Base-by-base conservation (phyloP, 1,140 invertebrate species). In the Drosophila auraria region DNA sequence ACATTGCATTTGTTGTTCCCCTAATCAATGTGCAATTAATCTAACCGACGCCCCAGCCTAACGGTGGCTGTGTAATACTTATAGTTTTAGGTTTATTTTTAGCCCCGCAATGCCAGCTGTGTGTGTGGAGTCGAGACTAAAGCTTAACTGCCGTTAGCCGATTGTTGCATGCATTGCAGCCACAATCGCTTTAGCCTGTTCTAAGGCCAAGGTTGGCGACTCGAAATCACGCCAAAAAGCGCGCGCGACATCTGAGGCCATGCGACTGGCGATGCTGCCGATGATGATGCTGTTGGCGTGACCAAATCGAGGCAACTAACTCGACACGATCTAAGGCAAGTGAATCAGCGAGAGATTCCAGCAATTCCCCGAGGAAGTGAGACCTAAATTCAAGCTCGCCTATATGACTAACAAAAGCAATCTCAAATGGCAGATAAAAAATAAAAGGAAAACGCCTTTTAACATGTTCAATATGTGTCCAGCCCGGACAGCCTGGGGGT, bases 11-110 rank as follows among this genome's bases (percentile, higher is more conserved):
- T 81, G 84, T 56, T 56, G 33, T 56, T 33, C 71, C 73, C 75
- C 66, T 89, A 87, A 87, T 87, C 84, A 84, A 75, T 69, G 62
- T 89, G 84, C 84, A 89, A 87, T 87, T 87, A 87, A 89, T 89
- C 84, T 89, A 78, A 74, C 80, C 70, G 83, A 66, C 73, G 65
- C 66, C 83, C 49, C 76, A 87, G 57, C 51, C 65, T 89, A 87
- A 87, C 84, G 80, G 83, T 68, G 73, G 72, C 64, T 73, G 64
- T 68, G 33, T 36, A 50, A 70, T 83, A 77, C 63, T 61, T 69
- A 36, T 78, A 62, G 65, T 30, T 60, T 58, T 63, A 27, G 42
- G 72, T 87, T 81, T 87, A 89, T 84, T 87, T 84, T 78, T 87
- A 87, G 86, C 47, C 59, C 70, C 57, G 74, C 81, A 87, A 87